Percentiles rank a stretch among this genome's conserved stretches.
Evolutionary conservation across 2,888 invertebrate species (phyloP).

Genomic region (Sepioteuthis lessoniana): DNA sequence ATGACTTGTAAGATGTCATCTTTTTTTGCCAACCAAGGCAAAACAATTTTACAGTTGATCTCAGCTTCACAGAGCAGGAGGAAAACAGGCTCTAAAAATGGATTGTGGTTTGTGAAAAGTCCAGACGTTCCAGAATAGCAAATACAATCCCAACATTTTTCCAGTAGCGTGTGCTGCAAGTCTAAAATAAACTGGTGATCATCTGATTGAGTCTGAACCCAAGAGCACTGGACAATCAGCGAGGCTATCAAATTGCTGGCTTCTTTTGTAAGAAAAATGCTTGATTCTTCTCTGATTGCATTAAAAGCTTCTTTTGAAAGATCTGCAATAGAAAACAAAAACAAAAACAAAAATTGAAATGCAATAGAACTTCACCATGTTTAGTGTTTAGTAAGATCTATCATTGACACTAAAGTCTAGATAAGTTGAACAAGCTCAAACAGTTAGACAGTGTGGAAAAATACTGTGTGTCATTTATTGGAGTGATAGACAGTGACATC

Average conservation of each 20-base stretch:
- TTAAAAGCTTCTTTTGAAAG: background rate
- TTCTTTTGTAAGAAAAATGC: constrained; percentile 44
- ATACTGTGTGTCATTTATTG: no score
- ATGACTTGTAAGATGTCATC: background rate
- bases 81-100: background rate
- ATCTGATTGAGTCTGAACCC: background rate
- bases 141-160: constrained; percentile 15
- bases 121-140: background rate
- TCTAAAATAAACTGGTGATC: background rate
- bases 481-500: no score
- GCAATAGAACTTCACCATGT: no score
- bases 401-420: no score
- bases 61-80: background rate
- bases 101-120: background rate
- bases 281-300: background rate
- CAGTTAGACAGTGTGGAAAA: no score
- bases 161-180: background rate
- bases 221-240: background rate
- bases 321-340: constrained; percentile 6
- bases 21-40: background rate
- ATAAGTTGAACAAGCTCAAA: no score
- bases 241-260: constrained; percentile 35
- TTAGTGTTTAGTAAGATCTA: no score
- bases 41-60: background rate
- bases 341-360: background rate